Evolutionary conservation across 2,797 vertebrate genomes (phyloP), one percentile per base, ranked within the genome.

Genomic region (Erethizon dorsatum): DNA sequence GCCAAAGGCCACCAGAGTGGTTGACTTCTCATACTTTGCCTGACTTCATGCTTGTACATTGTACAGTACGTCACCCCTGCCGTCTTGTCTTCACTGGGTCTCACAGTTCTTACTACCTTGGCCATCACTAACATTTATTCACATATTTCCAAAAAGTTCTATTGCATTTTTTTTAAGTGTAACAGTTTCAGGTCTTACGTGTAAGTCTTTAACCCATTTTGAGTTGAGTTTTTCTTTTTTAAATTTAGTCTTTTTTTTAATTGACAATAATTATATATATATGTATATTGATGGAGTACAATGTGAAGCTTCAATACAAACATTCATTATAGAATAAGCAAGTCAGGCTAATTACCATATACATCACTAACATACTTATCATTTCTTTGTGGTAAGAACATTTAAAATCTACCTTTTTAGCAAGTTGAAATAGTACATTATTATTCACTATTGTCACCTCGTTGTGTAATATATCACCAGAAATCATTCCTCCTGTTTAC

Each of bases 1-100:
- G 0, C 41, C 71, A 15, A 33, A 20, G 63, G 37, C 69, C 26
- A 1, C 13, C 18, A 6, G 61, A 37, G 5, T 9, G 22, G 13
- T 0, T 5, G 56, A 31, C 11, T 12, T 67, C 45, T 52, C 2
- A 0, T 5, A 20, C 8, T 0, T 1, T 6, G 22, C 0, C 0
- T 73, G n/a, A 57, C 50, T 22, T 56, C 18, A 11, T 2, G 31
- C 24, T 6, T 18, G n/a, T 4, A 37, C 1, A 1, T 2, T 9
- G 26, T 17, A 13, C 24, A 47, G 24, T 15, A 10, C 31, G 33
- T 52, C 56, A 41, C 8, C 26, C 18, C 13, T 59, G n/a, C 20
- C n/a, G 18, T n/a, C 31, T 75, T 75, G 5, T 45, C 37, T 54
- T 15, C 26, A 67, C 7, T 33, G 24, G 15, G 6, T 26, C 41